Conservation (phyloP, 2,797 vertebrate species). For the Argya squamiceps region DNA sequence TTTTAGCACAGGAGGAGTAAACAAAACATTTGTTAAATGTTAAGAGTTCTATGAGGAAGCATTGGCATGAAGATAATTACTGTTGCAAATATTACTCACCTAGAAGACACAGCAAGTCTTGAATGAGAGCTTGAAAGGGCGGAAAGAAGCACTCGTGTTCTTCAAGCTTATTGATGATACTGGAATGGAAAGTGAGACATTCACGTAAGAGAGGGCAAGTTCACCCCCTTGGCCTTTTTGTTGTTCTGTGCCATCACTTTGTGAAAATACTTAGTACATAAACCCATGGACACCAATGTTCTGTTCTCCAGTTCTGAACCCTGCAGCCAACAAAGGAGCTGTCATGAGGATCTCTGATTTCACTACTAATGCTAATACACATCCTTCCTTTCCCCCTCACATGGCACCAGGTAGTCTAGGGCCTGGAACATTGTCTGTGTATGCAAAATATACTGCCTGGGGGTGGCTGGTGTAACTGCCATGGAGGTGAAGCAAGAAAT, state of each 20-base stretch:
- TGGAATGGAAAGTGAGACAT: constrained; percentile 48
- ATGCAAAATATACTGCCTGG: background rate
- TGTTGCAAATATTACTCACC: constrained; percentile 73
- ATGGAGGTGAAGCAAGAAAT: background rate
- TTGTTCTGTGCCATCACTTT: background rate
- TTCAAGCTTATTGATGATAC: constrained; percentile 87
- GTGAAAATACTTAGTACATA: background rate
- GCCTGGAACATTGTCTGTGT: background rate
- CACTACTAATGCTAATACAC: background rate
- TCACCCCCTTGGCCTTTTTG: background rate
- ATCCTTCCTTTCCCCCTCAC: background rate
- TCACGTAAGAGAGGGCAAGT: background rate
- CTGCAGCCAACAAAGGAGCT: background rate
- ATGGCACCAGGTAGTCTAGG: background rate
- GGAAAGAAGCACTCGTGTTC: constrained; percentile 90
- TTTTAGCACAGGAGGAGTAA: background rate
- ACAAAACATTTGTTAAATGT: background rate
- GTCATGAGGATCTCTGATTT: background rate
- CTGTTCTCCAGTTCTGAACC: background rate
- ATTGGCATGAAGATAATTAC: background rate
- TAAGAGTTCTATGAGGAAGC: background rate
- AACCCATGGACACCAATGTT: background rate
- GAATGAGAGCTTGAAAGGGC: constrained; percentile 83
- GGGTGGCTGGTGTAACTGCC: background rate
- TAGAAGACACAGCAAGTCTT: constrained; percentile 81